Base-by-base conservation (phyloP, 2,797 vertebrate species). In the Pipistrellus pipistrellus region DNA sequence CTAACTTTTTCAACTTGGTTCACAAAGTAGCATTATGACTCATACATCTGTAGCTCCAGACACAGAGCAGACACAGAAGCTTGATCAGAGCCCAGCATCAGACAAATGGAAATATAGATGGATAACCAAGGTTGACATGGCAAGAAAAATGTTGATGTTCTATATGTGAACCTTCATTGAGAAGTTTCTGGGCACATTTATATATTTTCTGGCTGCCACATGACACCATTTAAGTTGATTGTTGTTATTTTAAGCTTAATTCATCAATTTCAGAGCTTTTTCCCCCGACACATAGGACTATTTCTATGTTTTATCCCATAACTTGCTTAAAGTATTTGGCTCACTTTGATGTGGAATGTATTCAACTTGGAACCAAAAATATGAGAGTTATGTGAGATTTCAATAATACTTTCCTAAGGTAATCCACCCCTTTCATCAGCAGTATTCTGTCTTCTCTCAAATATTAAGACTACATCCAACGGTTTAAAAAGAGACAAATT, bases 271-370 rank as follows among this genome's bases (percentile, higher is more conserved):
- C 72, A 88, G 57, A 62, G 23, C 9, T 41, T 83, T 90, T 41
- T 48, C 15, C 1, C 44, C 71, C 51, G 85, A 81, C 35, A 83
- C 14, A 57, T 51, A 80, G 10, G 77, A 90, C 32, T 66, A 44
- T 91, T 88, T 14, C 68, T 78, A 51, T 51, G n/a, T 93, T 85
- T 88, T 84, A 96, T 88, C 66, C 23, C 20, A 71, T 88, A 88
- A 84, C 18, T 90, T 92, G 38, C 72, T 95, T 85, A 76, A 84
- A 76, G 78, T 71, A 94, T 84, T 93, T 95, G 78, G 53, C 80
- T 81, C 32, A 82, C 62, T 91, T 93, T 53, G 9, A 84, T 69
- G 84, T 95, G 59, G 84, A 92, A 88, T 85, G 88, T 86, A 66
- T 68, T 41, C 73, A 95, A 32, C 59, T 85, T 86, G 73, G 68